phyloP scores from a whole-genome alignment of 2,888 invertebrate genomes.

The Rotaria socialis region DNA sequence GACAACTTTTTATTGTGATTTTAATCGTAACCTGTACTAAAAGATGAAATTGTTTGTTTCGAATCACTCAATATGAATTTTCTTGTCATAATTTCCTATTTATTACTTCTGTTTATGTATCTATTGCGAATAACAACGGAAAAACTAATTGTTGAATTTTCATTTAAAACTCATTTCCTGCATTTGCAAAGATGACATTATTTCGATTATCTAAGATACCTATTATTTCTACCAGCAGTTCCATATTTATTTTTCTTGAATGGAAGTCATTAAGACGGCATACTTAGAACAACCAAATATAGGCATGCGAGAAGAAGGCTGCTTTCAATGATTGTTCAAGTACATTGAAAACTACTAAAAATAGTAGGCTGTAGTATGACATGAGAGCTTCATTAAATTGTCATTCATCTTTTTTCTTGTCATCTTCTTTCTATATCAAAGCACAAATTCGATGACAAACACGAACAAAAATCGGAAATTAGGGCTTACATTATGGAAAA shows the following conservation, averaged over 20 bases:
- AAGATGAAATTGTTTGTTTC: too few relatives aligned
- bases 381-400: not conserved
- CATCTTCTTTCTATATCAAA: not conserved
- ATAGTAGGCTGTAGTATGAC: too few relatives aligned
- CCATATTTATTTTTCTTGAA: not conserved
- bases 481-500: not conserved
- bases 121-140: not conserved
- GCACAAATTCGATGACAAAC: not conserved
- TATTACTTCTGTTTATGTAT: not conserved
- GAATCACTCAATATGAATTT: too few relatives aligned
- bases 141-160: not conserved
- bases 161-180: not conserved
- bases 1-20: too few relatives aligned
- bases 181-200: not conserved
- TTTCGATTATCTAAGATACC: not conserved
- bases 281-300: not conserved
- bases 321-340: too few relatives aligned
- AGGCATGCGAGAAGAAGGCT: too few relatives aligned
- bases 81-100: too few relatives aligned
- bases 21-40: too few relatives aligned
- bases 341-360: too few relatives aligned
- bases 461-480: not conserved
- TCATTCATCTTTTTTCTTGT: not conserved
- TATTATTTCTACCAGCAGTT: not conserved
- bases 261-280: not conserved